Evolutionary conservation across 1,140 invertebrate species (phyloP), one percentile per base, ranked within the genome.

Genomic region (Achroia grisella): DNA sequence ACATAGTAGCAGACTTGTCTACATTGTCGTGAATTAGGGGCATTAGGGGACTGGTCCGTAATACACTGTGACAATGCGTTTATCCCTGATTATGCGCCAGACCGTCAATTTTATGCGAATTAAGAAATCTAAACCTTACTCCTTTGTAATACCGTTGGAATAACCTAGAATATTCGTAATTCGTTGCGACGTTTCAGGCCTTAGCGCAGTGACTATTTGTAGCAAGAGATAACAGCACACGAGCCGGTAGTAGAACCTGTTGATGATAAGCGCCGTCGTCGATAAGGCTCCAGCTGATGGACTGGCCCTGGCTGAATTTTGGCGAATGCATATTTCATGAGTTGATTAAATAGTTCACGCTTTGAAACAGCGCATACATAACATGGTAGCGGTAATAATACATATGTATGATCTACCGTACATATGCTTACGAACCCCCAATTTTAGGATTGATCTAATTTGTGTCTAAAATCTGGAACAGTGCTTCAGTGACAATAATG

Each of bases 271-370:
- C 71, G 65, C 56, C 67, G 68, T 77, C 67, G 72, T 76, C 70
- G 77, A 81, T 81, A 81, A 81, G 75, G 62, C 68, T 52, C 56
- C 48, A 52, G 40, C 67, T 82, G 78, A 82, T 76, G 75, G 73
- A 82, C 69, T 73, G 71, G 62, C 63, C 60, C 55, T 65, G 56
- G 56, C 63, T 60, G 75, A 79, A 82, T 77, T 82, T 82, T 69
- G 78, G 77, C 60, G 67, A 77, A 79, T 82, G 78, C 70, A 82
- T 82, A 79, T 82, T 82, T 72, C 73, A 79, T 82, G 75, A 84
- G 70, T 80, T 80, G 76, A 81, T 79, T 81, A 84, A 84, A 84
- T 84, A 84, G 75, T 79, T 83, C 74, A 73, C 68, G 72, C 69
- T 75, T 71, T 74, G 67, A 63, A 76, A 56, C 55, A 61, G 41